These are phyloP conservation scores for Bedellia somnulentella DNA, from an alignment of 2,888 invertebrate species.

Conservation along the genomic window DNA sequence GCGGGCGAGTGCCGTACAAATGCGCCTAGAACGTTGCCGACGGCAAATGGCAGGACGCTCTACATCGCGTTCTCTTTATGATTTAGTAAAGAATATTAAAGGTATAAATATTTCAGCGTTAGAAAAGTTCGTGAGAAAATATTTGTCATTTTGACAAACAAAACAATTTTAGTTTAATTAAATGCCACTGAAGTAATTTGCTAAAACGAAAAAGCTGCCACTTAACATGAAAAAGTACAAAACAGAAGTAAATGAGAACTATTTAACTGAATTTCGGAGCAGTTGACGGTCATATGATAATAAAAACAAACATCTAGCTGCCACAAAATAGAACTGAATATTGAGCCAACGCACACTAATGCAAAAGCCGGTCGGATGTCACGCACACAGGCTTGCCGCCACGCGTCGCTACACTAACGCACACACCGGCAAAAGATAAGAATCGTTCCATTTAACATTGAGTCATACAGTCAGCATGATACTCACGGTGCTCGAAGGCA, in stretches of 20 bases:
- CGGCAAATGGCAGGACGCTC: conserved; percentile 10
- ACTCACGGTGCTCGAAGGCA: conserved; percentile 58
- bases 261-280: no score
- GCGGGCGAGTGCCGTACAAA: conserved; percentile 13
- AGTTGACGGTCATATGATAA: conserved; percentile 52
- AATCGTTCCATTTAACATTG: conserved; percentile 59
- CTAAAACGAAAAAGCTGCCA: no score
- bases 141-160: no score
- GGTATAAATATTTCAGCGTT: no score
- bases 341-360: conserved; percentile 50
- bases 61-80: no score
- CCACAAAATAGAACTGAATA: conserved; percentile 57
- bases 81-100: no score
- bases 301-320: conserved; percentile 58
- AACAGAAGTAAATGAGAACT: no score
- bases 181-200: no score
- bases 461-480: conserved; percentile 32
- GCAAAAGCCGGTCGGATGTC: conserved; percentile 41
- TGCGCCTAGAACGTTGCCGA: conserved; percentile 20
- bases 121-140: no score
- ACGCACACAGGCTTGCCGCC: conserved; percentile 27
- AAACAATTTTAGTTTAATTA: no score
- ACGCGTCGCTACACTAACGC: conserved; percentile 26
- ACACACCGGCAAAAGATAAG: conserved; percentile 39
- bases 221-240: no score